Conservation (phyloP, 2,888 invertebrate species). For the Polyommatus icarus region DNA sequence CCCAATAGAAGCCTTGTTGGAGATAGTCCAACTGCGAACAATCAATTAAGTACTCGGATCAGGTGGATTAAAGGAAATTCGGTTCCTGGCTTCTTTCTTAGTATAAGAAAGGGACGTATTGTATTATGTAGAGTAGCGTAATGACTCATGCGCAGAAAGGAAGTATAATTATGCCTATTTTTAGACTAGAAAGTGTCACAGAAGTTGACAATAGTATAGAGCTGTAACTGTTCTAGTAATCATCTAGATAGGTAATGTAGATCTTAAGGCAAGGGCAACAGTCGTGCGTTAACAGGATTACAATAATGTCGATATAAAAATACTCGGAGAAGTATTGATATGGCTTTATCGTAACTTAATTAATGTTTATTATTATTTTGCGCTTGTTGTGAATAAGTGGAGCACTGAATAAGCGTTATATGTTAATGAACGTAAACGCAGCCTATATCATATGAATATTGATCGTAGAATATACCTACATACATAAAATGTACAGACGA, state of each 20-base stretch:
- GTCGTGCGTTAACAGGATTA: background rate
- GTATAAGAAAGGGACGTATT: background rate
- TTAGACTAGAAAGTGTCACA: background rate
- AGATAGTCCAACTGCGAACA: slow-evolving; percentile 13
- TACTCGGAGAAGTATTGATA: slow-evolving; percentile 4
- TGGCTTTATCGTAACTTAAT: slow-evolving; percentile 18
- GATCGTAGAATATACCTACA: too few relatives aligned
- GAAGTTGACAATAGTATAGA: background rate
- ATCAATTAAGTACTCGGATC: slow-evolving; percentile 2
- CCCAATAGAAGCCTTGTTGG: slow-evolving; percentile 12
- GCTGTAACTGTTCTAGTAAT: background rate
- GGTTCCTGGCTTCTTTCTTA: background rate
- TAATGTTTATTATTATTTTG: background rate
- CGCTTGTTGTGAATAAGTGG: background rate
- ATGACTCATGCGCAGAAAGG: slow-evolving; percentile 6
- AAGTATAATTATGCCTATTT: background rate
- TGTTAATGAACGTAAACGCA: background rate
- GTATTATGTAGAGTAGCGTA: background rate
- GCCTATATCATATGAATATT: too few relatives aligned
- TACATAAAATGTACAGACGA: too few relatives aligned
- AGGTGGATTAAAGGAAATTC: slow-evolving; percentile 7
- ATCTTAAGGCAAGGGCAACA: background rate
- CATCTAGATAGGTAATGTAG: background rate
- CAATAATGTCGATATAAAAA: background rate
- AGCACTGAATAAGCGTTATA: background rate